Base-by-base conservation (phyloP, 2,113 vertebrate species). In the Brachyhypopomus gauderio region DNA sequence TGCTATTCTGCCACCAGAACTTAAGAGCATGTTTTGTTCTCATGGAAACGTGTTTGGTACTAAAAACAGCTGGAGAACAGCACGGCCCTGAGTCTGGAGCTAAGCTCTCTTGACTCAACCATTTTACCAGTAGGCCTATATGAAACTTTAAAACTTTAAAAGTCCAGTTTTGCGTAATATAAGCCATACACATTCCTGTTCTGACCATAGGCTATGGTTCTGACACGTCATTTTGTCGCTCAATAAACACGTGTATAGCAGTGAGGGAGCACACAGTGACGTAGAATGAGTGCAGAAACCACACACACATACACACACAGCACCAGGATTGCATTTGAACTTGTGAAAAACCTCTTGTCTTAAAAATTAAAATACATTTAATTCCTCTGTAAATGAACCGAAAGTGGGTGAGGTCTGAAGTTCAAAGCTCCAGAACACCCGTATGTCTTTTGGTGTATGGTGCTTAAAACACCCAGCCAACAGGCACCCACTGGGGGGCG, bases 401-500 rank as follows among this genome's bases (percentile, higher is more conserved):
- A 36, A 19, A 36, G 19, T 62, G 17, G 58, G 36, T 30, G 9
- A 19, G 16, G 5, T 17, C 3, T n/a, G 12, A 6, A 3, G 64
- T 45, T 78, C 20, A 19, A 1, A 0, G 22, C 0, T 59, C 30
- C 11, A 0, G 0, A 52, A 8, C 8, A 12, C 45, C 45, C 14
- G 12, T 12, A 52, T 52, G 45, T 14, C 45, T 14, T 52, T 52
- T 38, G 66, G 4, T n/a, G 30, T 66, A 1, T 67, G 14, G 25
- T 0, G 17, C 58, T 89, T 95, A 98, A 84, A 98, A 99, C 30
- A 98, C 96, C 97, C 97, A 98, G 86, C 94, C 95, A 86, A 98
- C 96, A 0, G 97, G 96, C 67, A 98, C 96, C 96, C 97, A 98
- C 92, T 98, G 96, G 1, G 95, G 95, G 86, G 96, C 95, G 2